A percentile compares a stretch with the other conserved stretches of the same genome.
Conservation (phyloP, 2,113 vertebrate genomes). For the Hystrix cristata region DNA sequence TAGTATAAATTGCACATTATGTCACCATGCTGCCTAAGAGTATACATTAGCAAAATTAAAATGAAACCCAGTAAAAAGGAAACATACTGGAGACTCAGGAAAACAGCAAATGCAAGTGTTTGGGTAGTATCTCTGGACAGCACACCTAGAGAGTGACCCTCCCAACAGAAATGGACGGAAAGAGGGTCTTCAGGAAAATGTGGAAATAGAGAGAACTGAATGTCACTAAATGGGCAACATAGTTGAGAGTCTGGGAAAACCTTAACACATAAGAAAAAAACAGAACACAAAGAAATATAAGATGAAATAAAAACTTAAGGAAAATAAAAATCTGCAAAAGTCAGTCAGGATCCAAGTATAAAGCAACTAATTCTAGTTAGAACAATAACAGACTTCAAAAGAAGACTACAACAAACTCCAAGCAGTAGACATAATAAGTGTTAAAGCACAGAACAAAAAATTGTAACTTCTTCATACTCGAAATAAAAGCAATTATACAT, state of each 20-base stretch:
- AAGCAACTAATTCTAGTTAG: neutral
- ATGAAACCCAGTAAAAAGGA: neutral
- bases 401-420: neutral
- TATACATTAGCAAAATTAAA: slow-evolving; percentile 30
- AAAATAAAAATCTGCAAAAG: neutral
- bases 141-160: neutral
- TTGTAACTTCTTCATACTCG: neutral
- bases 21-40: neutral
- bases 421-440: neutral
- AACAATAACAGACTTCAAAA: slow-evolving; percentile 10
- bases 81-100: neutral
- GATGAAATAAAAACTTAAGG: neutral
- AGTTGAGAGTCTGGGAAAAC: neutral
- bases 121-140: neutral
- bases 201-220: no score
- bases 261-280: neutral
- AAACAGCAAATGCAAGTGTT: neutral
- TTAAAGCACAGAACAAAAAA: neutral
- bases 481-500: neutral
- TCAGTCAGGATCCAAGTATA: neutral
- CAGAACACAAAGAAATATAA: neutral
- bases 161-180: neutral
- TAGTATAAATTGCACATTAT: neutral
- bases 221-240: neutral
- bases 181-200: neutral